These are phyloP conservation scores for Ruditapes philippinarum DNA, from an alignment of 1,140 invertebrate species.

Conservation along the genomic window DNA sequence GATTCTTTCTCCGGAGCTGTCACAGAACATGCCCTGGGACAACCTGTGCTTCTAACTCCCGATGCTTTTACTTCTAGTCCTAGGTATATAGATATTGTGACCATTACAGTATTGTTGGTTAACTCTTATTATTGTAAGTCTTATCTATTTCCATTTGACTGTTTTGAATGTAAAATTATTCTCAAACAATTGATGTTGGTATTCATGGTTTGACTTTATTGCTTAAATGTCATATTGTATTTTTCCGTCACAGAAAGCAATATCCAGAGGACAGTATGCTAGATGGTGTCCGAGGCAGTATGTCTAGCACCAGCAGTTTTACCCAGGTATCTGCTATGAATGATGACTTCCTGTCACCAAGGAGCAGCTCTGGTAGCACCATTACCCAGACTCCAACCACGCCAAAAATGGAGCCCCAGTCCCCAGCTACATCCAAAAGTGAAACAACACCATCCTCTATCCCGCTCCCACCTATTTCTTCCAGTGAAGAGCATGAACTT, in stretches of 20 bases:
- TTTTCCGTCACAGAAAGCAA: conserved; percentile 64
- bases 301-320: conserved; percentile 83
- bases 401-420: conserved; percentile 32
- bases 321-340: conserved; percentile 85
- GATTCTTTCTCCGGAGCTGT: conserved; percentile 43
- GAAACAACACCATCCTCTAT: conserved; percentile 77
- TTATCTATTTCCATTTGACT: too few relatives aligned
- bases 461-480: conserved; percentile 75
- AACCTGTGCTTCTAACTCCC: conserved; percentile 92
- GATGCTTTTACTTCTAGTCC: conserved; percentile 91
- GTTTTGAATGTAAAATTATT: too few relatives aligned
- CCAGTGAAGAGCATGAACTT: conserved; percentile 76
- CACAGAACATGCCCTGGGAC: conserved; percentile 36
- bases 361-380: conserved; percentile 76
- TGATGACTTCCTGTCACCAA: conserved; percentile 80
- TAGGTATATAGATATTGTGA: too few relatives aligned
- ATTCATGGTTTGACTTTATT: too few relatives aligned
- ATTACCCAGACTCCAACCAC: conserved; percentile 78
- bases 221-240: too few relatives aligned
- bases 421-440: conserved; percentile 34
- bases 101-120: too few relatives aligned
- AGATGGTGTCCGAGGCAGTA: conserved; percentile 62
- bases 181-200: too few relatives aligned
- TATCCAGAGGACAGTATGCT: conserved; percentile 56
- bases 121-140: too few relatives aligned